These are phyloP conservation scores for Macrosteles quadrilineatus DNA, from an alignment of 1,140 invertebrate species.

Conservation along the genomic window DNA sequence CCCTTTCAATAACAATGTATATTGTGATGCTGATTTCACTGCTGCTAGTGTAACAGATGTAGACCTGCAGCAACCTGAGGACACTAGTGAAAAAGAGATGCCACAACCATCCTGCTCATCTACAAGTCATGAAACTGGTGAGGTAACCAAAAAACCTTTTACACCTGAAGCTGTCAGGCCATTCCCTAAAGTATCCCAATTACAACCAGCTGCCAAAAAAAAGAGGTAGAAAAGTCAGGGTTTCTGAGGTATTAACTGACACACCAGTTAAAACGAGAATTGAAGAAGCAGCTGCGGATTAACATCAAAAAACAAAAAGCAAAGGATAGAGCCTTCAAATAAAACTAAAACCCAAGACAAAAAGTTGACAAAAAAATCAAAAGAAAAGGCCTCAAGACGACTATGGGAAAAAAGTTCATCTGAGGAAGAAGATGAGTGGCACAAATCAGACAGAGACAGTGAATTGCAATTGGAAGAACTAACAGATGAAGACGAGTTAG, in stretches of 20 bases:
- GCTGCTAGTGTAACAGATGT: constrained; percentile 45
- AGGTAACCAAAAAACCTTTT: not conserved
- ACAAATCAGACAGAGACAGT: not conserved
- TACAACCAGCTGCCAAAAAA: not conserved
- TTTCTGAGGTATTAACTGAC: constrained; percentile 24
- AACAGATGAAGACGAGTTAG: not conserved
- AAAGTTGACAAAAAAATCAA: not conserved
- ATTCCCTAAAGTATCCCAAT: constrained; percentile 30
- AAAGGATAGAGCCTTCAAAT: not conserved
- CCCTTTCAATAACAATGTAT: constrained; percentile 47
- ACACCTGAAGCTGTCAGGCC: not conserved
- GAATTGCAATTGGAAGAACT: not conserved
- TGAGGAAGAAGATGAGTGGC: not conserved
- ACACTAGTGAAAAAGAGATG: not conserved
- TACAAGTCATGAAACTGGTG: constrained; percentile 29
- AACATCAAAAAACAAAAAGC: constrained; percentile 22
- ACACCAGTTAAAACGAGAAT: constrained; percentile 23
- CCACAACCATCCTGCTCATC: no score
- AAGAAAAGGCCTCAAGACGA: constrained; percentile 11
- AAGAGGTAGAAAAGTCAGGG: constrained; percentile 1
- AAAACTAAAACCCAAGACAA: not conserved
- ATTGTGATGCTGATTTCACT: constrained; percentile 46
- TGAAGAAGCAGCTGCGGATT: constrained; percentile 23
- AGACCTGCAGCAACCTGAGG: no score
- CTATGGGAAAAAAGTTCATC: not conserved